Evolutionary conservation across 2,888 invertebrate genomes (phyloP).

Genomic region (Unio delphinus): DNA sequence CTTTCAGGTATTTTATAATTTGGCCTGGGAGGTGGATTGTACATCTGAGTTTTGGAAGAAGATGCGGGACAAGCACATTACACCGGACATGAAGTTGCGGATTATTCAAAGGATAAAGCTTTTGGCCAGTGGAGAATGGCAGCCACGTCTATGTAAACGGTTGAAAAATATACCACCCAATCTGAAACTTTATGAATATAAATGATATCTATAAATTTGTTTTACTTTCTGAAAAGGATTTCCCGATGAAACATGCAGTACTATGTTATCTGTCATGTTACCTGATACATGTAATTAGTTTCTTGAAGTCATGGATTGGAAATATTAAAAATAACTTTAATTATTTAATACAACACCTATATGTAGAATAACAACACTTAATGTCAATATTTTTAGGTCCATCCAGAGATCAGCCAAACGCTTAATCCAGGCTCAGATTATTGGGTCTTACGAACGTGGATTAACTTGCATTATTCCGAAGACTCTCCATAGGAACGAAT

Average conservation of each 20-base stretch:
- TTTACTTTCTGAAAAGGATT: too few relatives aligned
- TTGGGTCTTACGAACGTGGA: slow-evolving; percentile 27
- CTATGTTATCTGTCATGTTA: too few relatives aligned
- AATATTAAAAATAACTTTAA: too few relatives aligned
- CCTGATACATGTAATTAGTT: too few relatives aligned
- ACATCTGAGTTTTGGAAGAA: slow-evolving; percentile 48
- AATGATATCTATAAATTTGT: too few relatives aligned
- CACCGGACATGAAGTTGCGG: slow-evolving; percentile 28
- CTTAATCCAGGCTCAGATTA: slow-evolving; percentile 50
- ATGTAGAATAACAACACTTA: too few relatives aligned
- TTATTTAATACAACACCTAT: too few relatives aligned
- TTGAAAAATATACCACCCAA: slow-evolving; percentile 30
- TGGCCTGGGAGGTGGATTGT: slow-evolving; percentile 57
- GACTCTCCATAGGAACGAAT: slow-evolving; percentile 43
- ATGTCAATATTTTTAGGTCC: slow-evolving; percentile 7
- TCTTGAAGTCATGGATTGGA: too few relatives aligned
- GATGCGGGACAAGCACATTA: slow-evolving; percentile 34
- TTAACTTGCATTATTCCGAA: slow-evolving; percentile 53
- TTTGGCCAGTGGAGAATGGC: slow-evolving; percentile 51
- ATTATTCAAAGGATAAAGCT: slow-evolving; percentile 38
- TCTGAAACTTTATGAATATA: slow-evolving; percentile 29
- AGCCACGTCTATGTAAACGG: slow-evolving; percentile 25
- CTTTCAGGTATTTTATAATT: slow-evolving; percentile 38
- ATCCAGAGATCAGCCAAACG: slow-evolving; percentile 29
- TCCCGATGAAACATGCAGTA: too few relatives aligned